These are phyloP conservation scores for Apotomis turbidana DNA, from an alignment of 2,888 invertebrate species.

Conservation along the genomic window DNA sequence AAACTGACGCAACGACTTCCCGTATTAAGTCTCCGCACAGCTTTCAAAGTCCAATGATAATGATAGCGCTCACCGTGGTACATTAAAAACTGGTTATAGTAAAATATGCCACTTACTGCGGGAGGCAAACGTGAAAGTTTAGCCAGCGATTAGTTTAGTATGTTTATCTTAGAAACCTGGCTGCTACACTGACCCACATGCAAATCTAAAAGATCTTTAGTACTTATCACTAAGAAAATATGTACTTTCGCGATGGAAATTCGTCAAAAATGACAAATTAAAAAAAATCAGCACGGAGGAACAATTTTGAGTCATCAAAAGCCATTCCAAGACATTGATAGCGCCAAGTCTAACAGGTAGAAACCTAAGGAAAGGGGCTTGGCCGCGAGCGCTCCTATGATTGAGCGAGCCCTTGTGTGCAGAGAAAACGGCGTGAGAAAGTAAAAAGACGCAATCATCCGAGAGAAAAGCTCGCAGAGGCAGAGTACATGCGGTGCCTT, in stretches of 20 bases:
- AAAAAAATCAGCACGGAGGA: not conserved
- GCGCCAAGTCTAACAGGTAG: conserved; percentile 41
- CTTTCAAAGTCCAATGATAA: conserved; percentile 37
- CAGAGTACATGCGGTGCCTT: conserved; percentile 59
- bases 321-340: conserved; percentile 25
- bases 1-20: conserved; percentile 42
- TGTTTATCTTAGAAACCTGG: conserved; percentile 42
- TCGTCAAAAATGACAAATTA: not conserved
- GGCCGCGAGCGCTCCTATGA: conserved; percentile 61
- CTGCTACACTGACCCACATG: conserved; percentile 41
- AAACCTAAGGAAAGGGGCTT: conserved; percentile 49
- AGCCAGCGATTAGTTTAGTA: conserved; percentile 43
- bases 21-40: conserved; percentile 49
- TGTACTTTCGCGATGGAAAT: not conserved
- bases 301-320: not conserved
- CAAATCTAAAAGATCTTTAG: conserved; percentile 19
- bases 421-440: conserved; percentile 68
- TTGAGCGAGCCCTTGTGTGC: conserved; percentile 57
- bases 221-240: conserved; percentile 1
- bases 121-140: conserved; percentile 67
- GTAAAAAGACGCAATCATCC: conserved; percentile 80
- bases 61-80: conserved; percentile 35
- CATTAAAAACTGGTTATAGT: conserved; percentile 63
- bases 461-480: conserved; percentile 72
- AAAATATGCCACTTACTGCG: conserved; percentile 61